Percentiles rank a stretch among this genome's conserved stretches.
phyloP scores from a whole-genome alignment of 1,140 invertebrate species.

The Camponotus floridanus region DNA sequence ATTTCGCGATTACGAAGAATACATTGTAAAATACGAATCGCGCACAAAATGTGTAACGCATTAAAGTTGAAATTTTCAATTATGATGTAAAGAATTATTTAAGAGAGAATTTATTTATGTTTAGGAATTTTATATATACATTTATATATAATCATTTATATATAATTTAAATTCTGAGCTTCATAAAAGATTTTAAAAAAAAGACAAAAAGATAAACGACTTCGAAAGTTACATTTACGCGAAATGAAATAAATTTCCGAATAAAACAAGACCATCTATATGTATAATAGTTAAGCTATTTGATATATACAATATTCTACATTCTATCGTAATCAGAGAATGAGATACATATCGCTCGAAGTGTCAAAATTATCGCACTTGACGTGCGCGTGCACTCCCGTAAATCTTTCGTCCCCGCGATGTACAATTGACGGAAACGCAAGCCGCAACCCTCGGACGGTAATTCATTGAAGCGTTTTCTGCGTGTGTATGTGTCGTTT shows the following conservation, averaged over 20 bases:
- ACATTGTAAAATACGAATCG: neutral
- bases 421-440: conserved; percentile 19
- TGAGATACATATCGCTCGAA: neutral
- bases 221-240: neutral
- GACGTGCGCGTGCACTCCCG: conserved; percentile 10
- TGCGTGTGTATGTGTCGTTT: neutral
- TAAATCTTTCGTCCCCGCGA: conserved; percentile 44
- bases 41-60: neutral
- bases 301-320: neutral
- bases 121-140: no score
- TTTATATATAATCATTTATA: no score
- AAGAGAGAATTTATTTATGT: no score
- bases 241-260: neutral
- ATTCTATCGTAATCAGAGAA: neutral
- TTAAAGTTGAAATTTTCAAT: conserved; percentile 11
- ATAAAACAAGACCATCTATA: no score
- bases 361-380: neutral
- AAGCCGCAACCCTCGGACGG: conserved; percentile 42
- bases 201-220: neutral
- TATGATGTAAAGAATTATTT: neutral
- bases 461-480: conserved; percentile 66
- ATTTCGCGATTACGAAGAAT: neutral
- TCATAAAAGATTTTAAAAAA: neutral
- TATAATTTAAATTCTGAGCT: neutral
- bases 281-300: neutral